Conservation (phyloP, 2,888 invertebrate species). For the Celastrina argiolus region DNA sequence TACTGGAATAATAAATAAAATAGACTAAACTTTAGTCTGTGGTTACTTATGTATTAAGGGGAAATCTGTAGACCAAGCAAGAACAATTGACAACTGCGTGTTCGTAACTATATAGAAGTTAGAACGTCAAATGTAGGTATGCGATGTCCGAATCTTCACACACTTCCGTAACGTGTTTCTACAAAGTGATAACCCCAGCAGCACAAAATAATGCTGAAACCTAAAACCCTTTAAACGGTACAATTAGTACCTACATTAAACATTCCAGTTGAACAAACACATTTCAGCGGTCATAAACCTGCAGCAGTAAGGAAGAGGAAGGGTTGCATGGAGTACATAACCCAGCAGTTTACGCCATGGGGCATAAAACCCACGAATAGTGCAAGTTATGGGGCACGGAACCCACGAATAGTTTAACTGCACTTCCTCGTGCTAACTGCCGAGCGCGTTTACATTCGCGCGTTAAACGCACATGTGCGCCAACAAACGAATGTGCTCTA, state of each 20-base stretch:
- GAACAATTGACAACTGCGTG: too few species aligned
- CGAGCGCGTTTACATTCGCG: not conserved
- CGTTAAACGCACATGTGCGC: not conserved
- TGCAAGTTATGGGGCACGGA: not conserved
- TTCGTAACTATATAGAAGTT: too few species aligned
- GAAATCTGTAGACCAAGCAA: too few species aligned
- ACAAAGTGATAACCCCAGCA: too few species aligned
- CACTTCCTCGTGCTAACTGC: not conserved
- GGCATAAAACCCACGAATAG: slow-evolving; percentile 2
- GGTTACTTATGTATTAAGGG: too few species aligned
- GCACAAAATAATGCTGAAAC: too few species aligned
- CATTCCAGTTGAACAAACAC: not conserved
- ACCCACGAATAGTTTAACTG: not conserved
- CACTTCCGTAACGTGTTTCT: too few species aligned
- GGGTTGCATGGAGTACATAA: not conserved
- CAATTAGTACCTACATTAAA: not conserved
- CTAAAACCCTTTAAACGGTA: too few species aligned
- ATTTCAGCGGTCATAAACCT: not conserved
- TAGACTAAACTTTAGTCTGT: too few species aligned
- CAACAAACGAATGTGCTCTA: not conserved
- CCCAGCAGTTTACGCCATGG: not conserved
- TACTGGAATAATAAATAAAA: too few species aligned
- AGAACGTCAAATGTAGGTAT: too few species aligned
- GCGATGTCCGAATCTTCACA: too few species aligned
- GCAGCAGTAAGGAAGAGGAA: slow-evolving; percentile 5